Conservation (phyloP, 2,113 vertebrate species). For the Scophthalmus maximus region DNA sequence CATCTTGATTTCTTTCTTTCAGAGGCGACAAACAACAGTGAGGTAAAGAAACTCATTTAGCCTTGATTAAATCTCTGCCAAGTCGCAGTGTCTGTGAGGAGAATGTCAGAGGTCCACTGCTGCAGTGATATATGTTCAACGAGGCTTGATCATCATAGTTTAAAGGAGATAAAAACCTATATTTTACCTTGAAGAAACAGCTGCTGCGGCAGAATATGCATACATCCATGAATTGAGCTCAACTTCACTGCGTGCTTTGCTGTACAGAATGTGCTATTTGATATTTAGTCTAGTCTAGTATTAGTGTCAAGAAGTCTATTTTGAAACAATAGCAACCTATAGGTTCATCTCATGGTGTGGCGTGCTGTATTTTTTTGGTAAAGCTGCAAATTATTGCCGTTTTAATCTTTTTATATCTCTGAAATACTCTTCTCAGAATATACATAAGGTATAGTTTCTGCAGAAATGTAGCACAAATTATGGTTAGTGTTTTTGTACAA, state of each 20-base stretch:
- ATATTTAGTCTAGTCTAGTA: conserved; percentile 45
- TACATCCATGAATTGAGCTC: conserved; percentile 37
- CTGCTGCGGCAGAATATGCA: conserved; percentile 18
- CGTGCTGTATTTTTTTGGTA: conserved; percentile 20
- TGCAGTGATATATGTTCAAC: too few relatives aligned
- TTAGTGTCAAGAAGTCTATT: conserved; percentile 18
- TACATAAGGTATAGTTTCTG: conserved; percentile 4
- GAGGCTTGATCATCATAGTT: too few relatives aligned
- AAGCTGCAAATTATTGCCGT: conserved; percentile 34
- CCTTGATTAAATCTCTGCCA: conserved; percentile 35
- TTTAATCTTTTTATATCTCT: conserved; percentile 33
- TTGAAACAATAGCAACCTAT: conserved; percentile 29
- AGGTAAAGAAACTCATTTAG: background rate
- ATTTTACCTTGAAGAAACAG: too few relatives aligned
- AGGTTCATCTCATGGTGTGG: background rate
- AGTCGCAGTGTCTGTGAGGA: conserved; percentile 11
- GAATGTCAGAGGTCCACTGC: conserved; percentile 19
- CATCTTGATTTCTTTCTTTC: conserved; percentile 19
- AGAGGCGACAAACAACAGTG: conserved; percentile 25
- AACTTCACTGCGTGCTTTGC: conserved; percentile 25
- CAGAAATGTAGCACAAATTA: conserved; percentile 37
- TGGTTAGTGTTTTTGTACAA: conserved; percentile 16
- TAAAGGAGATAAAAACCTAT: too few relatives aligned
- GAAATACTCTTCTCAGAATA: conserved; percentile 14
- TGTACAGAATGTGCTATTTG: conserved; percentile 50